Evolutionary conservation across 2,113 vertebrate species (phyloP), one percentile per base, ranked within the genome.

Genomic region (Spheniscus mendiculus): DNA sequence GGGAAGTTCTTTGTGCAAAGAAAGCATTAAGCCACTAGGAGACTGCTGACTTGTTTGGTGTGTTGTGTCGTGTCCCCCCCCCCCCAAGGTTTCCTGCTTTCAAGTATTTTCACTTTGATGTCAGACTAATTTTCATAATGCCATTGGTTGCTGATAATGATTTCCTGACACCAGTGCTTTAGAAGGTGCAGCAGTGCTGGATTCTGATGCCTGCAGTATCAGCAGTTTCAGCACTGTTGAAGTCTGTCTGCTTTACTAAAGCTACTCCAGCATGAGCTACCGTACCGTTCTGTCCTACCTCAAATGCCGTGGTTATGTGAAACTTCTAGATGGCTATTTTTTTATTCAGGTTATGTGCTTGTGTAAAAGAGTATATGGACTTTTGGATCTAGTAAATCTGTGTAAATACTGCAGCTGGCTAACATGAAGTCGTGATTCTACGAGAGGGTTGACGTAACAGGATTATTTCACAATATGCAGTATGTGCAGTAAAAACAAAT

Each of bases 401-500:
- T 67, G 55, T 45, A 78, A 84, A 84, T 78, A 34, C 52, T 76
- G 65, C 78, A 93, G 70, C 65, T 93, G 81, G 18, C 72, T 59
- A 44, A 45, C 73, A 45, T 70, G 30, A 14, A 59, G 62, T 32
- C 56, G 29, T 61, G 44, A 23, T 56, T 90, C 65, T 71, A 49
- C 6, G 4, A 50, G 50, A 89, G 26, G 23, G 1, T 65, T 79
- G 73, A 79, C 36, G 12, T 66, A 79, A 70, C 18, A 20, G 49
- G 38, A 42, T 89, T 96, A 29, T n/a, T 78, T 36, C 38, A 52
- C 50, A 63, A 18, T 26, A 15, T 23, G 42, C 3, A 3, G 27
- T 66, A 22, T 23, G 42, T 62, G 47, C 89, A 63, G 42, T 26
- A 52, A 62, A 88, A 83, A 47, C 14, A 65, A 65, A 44, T 10